Evolutionary conservation across 1,140 invertebrate species (phyloP).

Genomic region (Microplitis mediator): DNA sequence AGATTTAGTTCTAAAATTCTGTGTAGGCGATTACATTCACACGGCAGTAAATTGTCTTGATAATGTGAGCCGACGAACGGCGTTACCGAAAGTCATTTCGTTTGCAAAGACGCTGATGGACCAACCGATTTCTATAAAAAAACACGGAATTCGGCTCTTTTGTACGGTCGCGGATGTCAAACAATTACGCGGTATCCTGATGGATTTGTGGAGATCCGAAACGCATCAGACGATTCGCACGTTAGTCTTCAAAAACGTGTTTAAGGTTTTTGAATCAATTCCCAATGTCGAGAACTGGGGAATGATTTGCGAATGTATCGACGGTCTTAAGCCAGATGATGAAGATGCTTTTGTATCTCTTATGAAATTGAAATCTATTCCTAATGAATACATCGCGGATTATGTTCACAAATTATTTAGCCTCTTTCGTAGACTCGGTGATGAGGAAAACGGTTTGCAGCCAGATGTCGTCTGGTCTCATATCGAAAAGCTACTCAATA

Average conservation of each 20-base stretch:
- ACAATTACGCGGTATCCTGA: no score
- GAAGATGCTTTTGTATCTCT: no score
- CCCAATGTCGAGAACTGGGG: slow-evolving; percentile 34
- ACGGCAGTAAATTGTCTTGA: slow-evolving; percentile 11
- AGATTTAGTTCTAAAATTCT: slow-evolving; percentile 31
- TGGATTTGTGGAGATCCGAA: slow-evolving; percentile 31
- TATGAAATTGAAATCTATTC: no score
- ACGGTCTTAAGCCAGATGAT: slow-evolving; percentile 19
- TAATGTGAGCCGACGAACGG: slow-evolving; percentile 21
- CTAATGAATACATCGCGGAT: no score
- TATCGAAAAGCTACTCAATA: no score
- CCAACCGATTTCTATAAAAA: slow-evolving; percentile 39
- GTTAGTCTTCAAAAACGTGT: slow-evolving; percentile 30
- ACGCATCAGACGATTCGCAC: slow-evolving; percentile 42
- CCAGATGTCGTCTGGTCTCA: no score
- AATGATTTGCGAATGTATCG: slow-evolving; percentile 30
- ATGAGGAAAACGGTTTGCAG: no score
- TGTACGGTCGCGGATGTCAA: no score
- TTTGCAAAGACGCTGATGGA: slow-evolving; percentile 32
- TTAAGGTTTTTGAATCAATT: slow-evolving; percentile 31
- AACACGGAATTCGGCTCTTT: slow-evolving; percentile 47
- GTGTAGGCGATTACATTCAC: slow-evolving; percentile 38
- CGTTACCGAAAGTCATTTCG: slow-evolving; percentile 10
- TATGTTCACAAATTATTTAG: no score
- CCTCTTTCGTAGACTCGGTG: no score